These are phyloP conservation scores for Tetraneura akinire DNA, from an alignment of 1,140 invertebrate genomes.

Conservation along the genomic window DNA sequence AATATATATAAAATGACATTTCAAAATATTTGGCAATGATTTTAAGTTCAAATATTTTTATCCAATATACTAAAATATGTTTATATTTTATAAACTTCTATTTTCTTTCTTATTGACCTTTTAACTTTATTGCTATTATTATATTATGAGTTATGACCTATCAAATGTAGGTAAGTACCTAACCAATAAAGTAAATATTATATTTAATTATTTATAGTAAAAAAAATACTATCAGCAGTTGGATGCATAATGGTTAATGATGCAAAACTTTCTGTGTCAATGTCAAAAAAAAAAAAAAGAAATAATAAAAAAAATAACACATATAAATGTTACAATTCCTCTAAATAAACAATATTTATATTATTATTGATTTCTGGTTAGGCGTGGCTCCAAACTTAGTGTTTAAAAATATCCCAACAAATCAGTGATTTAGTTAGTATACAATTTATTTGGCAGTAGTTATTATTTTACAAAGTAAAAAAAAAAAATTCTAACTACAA, in stretches of 20 bases:
- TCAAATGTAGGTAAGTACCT: not conserved
- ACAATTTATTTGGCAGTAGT: conserved; percentile 20
- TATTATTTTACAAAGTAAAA: not conserved
- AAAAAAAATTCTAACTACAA: not conserved
- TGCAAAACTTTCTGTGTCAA: not conserved
- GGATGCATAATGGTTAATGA: not conserved
- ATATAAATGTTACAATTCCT: not conserved
- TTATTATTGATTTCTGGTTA: conserved; percentile 47
- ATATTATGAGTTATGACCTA: not conserved
- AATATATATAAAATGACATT: conserved; percentile 11
- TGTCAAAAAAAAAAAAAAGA: no score
- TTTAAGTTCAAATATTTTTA: not conserved
- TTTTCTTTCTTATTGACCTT: conserved; percentile 9
- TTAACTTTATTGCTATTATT: conserved; percentile 1
- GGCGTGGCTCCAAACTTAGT: conserved; percentile 44
- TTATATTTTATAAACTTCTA: not conserved
- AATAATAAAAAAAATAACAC: no score
- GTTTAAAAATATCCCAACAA: conserved; percentile 44
- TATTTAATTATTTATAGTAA: not conserved
- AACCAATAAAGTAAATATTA: not conserved
- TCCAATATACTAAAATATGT: not conserved
- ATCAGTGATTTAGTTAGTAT: conserved; percentile 4
- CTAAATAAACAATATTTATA: conserved; percentile 41
- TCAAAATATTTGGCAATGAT: not conserved
- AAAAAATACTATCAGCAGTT: not conserved